A percentile compares a stretch with the other conserved stretches of the same genome.
phyloP scores from a whole-genome alignment of 1,140 invertebrate species.

The Saxidomus purpurata region DNA sequence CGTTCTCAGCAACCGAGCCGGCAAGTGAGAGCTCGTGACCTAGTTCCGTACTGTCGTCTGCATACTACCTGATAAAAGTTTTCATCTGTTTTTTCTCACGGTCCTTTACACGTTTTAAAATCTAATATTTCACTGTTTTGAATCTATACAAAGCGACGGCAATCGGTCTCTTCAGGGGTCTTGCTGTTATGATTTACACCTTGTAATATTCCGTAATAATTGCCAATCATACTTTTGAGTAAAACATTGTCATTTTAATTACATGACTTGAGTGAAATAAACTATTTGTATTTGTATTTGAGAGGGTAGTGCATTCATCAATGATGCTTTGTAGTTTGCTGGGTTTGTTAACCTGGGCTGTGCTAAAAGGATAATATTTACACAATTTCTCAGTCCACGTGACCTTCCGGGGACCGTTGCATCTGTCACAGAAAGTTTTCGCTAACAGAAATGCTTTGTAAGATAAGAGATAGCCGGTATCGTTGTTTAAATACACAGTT shows the following conservation, averaged over 20 bases:
- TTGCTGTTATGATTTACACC: slow-evolving; percentile 28
- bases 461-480: slow-evolving; percentile 51
- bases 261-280: too few species aligned
- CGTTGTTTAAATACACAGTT: slow-evolving; percentile 15
- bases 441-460: not conserved
- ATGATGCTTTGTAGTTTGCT: not conserved
- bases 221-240: not conserved
- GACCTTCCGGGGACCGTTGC: slow-evolving; percentile 33
- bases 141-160: not conserved
- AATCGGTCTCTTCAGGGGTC: not conserved
- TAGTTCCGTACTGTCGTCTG: slow-evolving; percentile 44
- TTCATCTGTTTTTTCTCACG: slow-evolving; percentile 60
- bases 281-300: too few species aligned
- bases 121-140: slow-evolving; percentile 45
- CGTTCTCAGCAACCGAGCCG: slow-evolving; percentile 22
- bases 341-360: too few species aligned
- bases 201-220: slow-evolving; percentile 5
- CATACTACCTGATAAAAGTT: slow-evolving; percentile 16
- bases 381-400: slow-evolving; percentile 27
- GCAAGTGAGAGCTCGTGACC: slow-evolving; percentile 36
- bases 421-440: slow-evolving; percentile 32
- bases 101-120: not conserved
- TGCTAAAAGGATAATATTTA: not conserved
- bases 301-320: not conserved
- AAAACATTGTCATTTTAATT: too few species aligned